Conservation (phyloP, 2,113 vertebrate genomes). For the Callionymus lyra region DNA sequence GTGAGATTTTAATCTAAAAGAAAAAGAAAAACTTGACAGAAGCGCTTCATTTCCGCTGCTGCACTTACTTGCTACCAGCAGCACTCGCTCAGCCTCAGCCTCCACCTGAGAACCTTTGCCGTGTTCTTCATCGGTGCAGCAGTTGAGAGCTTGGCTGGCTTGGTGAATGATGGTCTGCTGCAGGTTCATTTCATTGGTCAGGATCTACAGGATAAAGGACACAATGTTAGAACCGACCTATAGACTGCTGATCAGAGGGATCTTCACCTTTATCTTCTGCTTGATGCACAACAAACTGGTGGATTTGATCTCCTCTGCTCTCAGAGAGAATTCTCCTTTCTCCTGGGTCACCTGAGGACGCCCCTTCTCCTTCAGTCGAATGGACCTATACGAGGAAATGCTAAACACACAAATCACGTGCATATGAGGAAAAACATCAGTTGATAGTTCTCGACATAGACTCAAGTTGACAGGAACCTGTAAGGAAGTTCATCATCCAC, state of each 20-base stretch:
- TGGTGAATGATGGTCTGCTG: slow-evolving; percentile 95
- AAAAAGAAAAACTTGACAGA: neutral
- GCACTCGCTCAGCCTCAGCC: slow-evolving; percentile 88
- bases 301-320: slow-evolving; percentile 61
- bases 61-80: slow-evolving; percentile 85
- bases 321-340: slow-evolving; percentile 77
- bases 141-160: slow-evolving; percentile 94
- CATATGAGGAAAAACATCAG: neutral
- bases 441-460: neutral
- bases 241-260: neutral
- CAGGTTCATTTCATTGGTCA: slow-evolving; percentile 82
- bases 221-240: neutral
- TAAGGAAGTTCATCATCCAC: slow-evolving; percentile 80
- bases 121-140: slow-evolving; percentile 92
- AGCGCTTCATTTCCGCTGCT: no score
- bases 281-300: slow-evolving; percentile 71
- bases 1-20: no score
- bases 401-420: slow-evolving; percentile 44
- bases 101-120: slow-evolving; percentile 92
- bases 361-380: slow-evolving; percentile 79
- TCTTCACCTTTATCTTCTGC: slow-evolving; percentile 84
- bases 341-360: slow-evolving; percentile 83
- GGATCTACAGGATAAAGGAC: slow-evolving; percentile 26
- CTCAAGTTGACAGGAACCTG: slow-evolving; percentile 64
- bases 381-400: slow-evolving; percentile 87